phyloP scores from a whole-genome alignment of 2,888 invertebrate genomes.

The Osmoderma eremita region DNA sequence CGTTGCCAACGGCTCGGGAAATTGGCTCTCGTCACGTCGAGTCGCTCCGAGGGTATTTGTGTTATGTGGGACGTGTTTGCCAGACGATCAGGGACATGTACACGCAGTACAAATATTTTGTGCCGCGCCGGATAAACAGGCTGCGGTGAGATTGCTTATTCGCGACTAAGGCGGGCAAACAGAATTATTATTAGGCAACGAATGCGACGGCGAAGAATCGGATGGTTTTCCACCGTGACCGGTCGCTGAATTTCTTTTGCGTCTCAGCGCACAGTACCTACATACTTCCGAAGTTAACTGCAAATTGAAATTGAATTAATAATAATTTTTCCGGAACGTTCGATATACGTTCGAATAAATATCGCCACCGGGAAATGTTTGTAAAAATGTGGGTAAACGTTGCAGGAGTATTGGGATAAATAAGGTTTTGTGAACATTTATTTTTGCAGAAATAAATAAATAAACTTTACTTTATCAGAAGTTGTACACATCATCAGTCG shows the following conservation, averaged over 20 bases:
- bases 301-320: conserved; percentile 34
- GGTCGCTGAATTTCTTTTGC: conserved; percentile 24
- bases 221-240: conserved; percentile 32
- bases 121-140: conserved; percentile 57
- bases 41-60: conserved; percentile 55
- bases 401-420: too few species aligned
- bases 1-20: conserved; percentile 53
- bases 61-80: conserved; percentile 51
- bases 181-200: conserved; percentile 35
- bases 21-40: conserved; percentile 61
- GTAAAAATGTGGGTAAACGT: too few species aligned
- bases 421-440: too few species aligned
- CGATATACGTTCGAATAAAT: conserved; percentile 5
- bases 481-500: too few species aligned
- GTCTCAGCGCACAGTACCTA: background rate
- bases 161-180: conserved; percentile 30
- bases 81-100: conserved; percentile 50
- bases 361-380: background rate
- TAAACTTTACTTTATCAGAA: too few species aligned
- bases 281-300: conserved; percentile 23
- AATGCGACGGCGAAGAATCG: conserved; percentile 21
- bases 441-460: too few species aligned
- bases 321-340: conserved; percentile 6
- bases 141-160: conserved; percentile 53
- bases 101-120: conserved; percentile 50